Conservation (phyloP, 2,113 vertebrate genomes). For the Pycnonotus jocosus region DNA sequence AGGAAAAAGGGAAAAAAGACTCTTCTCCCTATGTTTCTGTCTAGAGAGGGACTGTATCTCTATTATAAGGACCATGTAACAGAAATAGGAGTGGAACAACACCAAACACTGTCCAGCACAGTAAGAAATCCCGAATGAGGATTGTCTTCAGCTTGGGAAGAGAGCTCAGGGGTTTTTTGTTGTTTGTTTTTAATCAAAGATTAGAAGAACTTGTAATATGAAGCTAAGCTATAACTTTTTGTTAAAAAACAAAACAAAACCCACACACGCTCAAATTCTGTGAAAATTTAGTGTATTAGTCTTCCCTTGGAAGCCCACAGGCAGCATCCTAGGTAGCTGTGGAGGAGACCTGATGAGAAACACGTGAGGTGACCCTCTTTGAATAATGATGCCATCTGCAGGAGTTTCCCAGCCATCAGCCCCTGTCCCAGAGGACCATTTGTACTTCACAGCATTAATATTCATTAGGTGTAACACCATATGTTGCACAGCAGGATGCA, state of each 20-base stretch:
- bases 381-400: conserved; percentile 68
- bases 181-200: neutral
- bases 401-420: conserved; percentile 70
- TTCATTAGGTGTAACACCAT: conserved; percentile 78
- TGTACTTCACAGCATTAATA: conserved; percentile 75
- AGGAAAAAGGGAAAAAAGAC: no score
- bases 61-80: neutral
- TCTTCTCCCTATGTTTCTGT: accelerated
- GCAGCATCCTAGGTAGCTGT: neutral
- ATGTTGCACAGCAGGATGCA: conserved; percentile 76
- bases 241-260: neutral
- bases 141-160: neutral
- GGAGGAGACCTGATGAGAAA: conserved; percentile 59
- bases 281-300: neutral
- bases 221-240: neutral
- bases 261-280: accelerated
- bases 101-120: neutral
- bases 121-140: neutral
- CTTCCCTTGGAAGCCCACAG: neutral
- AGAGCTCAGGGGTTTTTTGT: neutral
- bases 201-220: neutral
- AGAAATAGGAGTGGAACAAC: neutral
- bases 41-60: no score
- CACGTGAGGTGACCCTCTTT: conserved; percentile 45
- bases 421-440: conserved; percentile 69